These are phyloP conservation scores for Platypus cylindrus DNA, from an alignment of 2,888 invertebrate species.

Conservation along the genomic window DNA sequence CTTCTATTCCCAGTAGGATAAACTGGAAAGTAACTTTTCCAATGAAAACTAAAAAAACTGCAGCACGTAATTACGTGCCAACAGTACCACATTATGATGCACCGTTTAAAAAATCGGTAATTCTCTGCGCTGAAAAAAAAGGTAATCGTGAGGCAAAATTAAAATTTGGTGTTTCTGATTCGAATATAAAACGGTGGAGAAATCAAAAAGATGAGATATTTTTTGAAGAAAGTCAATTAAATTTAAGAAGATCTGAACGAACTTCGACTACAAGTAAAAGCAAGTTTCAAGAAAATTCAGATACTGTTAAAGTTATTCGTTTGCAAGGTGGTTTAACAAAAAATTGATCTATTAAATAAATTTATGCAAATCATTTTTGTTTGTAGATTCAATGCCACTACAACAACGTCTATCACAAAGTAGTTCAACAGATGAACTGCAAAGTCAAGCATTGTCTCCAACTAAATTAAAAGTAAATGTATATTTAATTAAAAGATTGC, in stretches of 20 bases:
- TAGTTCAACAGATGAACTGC: constrained; percentile 15
- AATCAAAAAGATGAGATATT: constrained; percentile 20
- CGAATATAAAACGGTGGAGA: constrained; percentile 29
- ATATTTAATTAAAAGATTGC: neutral
- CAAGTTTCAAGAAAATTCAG: too few relatives aligned
- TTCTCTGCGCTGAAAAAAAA: constrained; percentile 27
- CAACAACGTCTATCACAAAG: constrained; percentile 14
- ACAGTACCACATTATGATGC: constrained; percentile 19
- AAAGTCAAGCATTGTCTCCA: constrained; percentile 28
- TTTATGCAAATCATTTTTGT: too few relatives aligned
- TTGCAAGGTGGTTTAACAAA: too few relatives aligned
- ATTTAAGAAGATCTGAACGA: constrained; percentile 13
- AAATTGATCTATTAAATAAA: too few relatives aligned
- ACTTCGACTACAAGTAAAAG: too few relatives aligned
- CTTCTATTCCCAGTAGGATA: too few relatives aligned
- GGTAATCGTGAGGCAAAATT: constrained; percentile 25
- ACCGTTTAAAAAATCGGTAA: constrained; percentile 27
- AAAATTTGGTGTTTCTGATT: constrained; percentile 27
- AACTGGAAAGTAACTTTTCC: too few relatives aligned
- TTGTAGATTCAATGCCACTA: constrained; percentile 28
- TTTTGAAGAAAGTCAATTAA: constrained; percentile 13
- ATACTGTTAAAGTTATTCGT: too few relatives aligned
- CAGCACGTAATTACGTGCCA: constrained; percentile 5
- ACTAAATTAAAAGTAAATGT: constrained; percentile 29
- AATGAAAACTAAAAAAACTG: constrained; percentile 10